Conservation (phyloP, 1,140 invertebrate species). For the Chlorops oryzae region DNA sequence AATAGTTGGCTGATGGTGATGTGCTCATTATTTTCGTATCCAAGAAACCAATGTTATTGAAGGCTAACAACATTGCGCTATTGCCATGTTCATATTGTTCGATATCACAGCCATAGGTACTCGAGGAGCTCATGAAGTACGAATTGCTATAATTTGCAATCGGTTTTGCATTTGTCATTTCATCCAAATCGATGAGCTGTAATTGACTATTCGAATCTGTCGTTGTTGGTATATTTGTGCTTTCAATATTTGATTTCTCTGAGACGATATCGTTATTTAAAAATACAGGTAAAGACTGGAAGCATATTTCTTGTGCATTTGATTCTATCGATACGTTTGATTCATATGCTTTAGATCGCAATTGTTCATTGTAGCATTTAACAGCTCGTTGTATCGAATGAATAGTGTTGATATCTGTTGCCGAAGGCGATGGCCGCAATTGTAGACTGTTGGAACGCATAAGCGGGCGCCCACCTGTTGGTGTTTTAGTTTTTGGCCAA, state of each 20-base stretch:
- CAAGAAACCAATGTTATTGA: slow-evolving; percentile 58
- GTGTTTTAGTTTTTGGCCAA: slow-evolving; percentile 50
- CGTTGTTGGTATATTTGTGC: not conserved
- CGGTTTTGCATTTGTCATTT: too few species aligned
- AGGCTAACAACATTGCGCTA: slow-evolving; percentile 29
- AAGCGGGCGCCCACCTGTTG: slow-evolving; percentile 12
- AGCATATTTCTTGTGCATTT: too few species aligned
- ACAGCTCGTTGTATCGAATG: slow-evolving; percentile 40
- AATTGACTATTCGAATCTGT: slow-evolving; percentile 1
- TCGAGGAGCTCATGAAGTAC: not conserved
- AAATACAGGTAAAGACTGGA: slow-evolving; percentile 34
- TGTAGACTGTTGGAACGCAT: slow-evolving; percentile 43
- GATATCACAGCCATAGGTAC: not conserved
- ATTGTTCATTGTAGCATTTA: slow-evolving; percentile 40
- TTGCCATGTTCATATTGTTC: not conserved
- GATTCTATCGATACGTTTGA: too few species aligned
- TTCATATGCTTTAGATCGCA: slow-evolving; percentile 32
- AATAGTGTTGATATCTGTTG: slow-evolving; percentile 41
- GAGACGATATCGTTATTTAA: slow-evolving; percentile 12
- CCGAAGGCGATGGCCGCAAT: slow-evolving; percentile 26
- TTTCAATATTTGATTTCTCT: slow-evolving; percentile 7
- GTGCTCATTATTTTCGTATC: slow-evolving; percentile 69
- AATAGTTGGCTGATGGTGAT: slow-evolving; percentile 73
- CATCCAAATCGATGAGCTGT: slow-evolving; percentile 31
- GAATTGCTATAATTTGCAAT: not conserved